phyloP scores from a whole-genome alignment of 2,888 invertebrate genomes.

The Strigamia maritima region DNA sequence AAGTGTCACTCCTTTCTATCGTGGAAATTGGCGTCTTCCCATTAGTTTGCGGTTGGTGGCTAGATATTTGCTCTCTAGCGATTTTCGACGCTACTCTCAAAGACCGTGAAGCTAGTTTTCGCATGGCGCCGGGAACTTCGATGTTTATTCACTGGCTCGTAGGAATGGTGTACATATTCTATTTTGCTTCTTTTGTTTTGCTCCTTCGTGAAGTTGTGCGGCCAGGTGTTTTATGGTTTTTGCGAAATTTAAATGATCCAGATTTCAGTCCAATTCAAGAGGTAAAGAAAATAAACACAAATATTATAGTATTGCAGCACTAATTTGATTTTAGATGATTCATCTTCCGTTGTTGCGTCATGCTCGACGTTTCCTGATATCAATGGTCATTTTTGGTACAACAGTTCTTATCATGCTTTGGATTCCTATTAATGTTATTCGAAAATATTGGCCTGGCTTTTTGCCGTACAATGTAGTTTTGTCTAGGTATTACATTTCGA shows the following conservation, averaged over 20 bases:
- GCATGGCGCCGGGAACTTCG: constrained; percentile 88
- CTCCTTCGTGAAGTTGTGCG: constrained; percentile 87
- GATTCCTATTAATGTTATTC: constrained; percentile 85
- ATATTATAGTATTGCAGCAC: background rate
- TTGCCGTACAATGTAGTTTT: constrained; percentile 88
- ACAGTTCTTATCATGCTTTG: constrained; percentile 94
- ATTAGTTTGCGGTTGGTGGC: constrained; percentile 97
- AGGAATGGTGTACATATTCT: constrained; percentile 98
- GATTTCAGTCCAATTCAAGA: constrained; percentile 98
- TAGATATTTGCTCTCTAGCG: constrained; percentile 93
- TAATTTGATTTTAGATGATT: constrained; percentile 69
- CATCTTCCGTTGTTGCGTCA: constrained; percentile 90
- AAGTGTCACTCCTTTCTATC: constrained; percentile 88
- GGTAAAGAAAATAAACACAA: constrained; percentile 47
- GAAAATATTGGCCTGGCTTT: constrained; percentile 76
- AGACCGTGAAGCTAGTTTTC: constrained; percentile 77
- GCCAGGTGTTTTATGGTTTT: constrained; percentile 97
- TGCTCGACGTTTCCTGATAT: constrained; percentile 82
- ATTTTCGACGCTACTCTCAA: constrained; percentile 85
- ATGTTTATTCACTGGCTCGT: constrained; percentile 99
- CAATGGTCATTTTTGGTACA: constrained; percentile 92
- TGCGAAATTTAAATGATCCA: constrained; percentile 96
- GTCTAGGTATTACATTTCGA: constrained; percentile 51
- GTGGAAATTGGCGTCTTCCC: constrained; percentile 97
- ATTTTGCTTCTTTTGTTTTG: constrained; percentile 94